phyloP scores from a whole-genome alignment of 2,113 vertebrate genomes.

The Mirza zaza region DNA sequence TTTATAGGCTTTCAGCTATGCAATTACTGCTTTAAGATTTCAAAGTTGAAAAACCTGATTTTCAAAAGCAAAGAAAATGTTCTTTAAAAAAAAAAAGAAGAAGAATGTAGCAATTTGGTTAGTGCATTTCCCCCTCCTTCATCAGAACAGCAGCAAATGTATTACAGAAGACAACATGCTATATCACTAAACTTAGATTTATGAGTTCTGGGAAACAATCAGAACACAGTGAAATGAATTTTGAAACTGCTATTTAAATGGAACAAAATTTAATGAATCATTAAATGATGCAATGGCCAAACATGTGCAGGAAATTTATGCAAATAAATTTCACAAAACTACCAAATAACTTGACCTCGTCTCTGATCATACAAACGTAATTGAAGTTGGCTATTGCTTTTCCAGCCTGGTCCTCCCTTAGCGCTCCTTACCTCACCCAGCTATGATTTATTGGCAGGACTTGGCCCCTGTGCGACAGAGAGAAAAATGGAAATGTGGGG shows the following conservation, averaged over 20 bases:
- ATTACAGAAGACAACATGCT: conserved; percentile 28
- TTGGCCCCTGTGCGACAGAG: not conserved
- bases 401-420: not conserved
- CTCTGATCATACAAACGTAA: conserved; percentile 25
- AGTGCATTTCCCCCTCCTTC: conserved; percentile 26
- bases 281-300: conserved; percentile 68
- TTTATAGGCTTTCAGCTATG: not conserved
- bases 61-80: conserved; percentile 8
- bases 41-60: not conserved
- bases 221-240: conserved; percentile 56
- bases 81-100: not conserved
- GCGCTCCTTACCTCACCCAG: not conserved
- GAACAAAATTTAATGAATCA: conserved; percentile 72
- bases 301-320: conserved; percentile 53
- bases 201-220: conserved; percentile 65
- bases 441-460: not conserved
- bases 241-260: conserved; percentile 61
- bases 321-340: conserved; percentile 55
- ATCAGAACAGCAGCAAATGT: not conserved
- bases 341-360: conserved; percentile 42
- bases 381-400: not conserved
- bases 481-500: not conserved
- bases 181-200: conserved; percentile 49
- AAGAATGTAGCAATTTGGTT: not conserved
- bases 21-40: not conserved